Evolutionary conservation across 2,113 vertebrate genomes (phyloP).

Genomic region (Brachyhypopomus occidentalis): DNA sequence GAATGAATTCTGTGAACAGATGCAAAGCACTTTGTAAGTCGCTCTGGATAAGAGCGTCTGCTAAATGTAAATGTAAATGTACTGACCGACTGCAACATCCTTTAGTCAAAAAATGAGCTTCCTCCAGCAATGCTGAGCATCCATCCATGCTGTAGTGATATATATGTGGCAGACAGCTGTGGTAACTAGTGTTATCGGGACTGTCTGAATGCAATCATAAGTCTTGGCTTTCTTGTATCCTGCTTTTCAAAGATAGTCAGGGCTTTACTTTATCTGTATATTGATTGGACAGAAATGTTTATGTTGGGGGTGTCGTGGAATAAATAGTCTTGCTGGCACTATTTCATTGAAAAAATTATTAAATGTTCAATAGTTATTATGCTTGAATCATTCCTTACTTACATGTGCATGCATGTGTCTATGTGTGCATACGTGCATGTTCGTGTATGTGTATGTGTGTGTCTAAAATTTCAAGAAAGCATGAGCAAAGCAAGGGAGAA

Average conservation of each 20-base stretch:
- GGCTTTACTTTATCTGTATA: slow-evolving; percentile 7
- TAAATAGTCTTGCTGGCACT: not conserved
- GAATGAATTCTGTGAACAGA: too few relatives aligned
- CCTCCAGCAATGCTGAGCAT: not conserved
- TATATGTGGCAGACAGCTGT: too few relatives aligned
- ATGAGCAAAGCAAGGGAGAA: slow-evolving; percentile 39
- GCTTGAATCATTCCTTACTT: slow-evolving; percentile 26
- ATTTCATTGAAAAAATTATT: slow-evolving; percentile 20
- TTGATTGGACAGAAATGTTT: slow-evolving; percentile 13
- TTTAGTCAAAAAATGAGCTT: not conserved
- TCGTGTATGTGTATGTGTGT: slow-evolving; percentile 2
- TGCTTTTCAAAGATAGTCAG: slow-evolving; percentile 19
- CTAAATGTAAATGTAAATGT: too few relatives aligned
- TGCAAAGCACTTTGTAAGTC: too few relatives aligned
- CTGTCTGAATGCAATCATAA: slow-evolving; percentile 22
- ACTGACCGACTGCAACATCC: too few relatives aligned
- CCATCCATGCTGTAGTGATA: slow-evolving; percentile 1
- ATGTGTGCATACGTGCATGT: slow-evolving; percentile 21
- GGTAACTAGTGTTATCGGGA: not conserved
- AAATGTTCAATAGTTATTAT: slow-evolving; percentile 24
- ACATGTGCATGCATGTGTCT: slow-evolving; percentile 21
- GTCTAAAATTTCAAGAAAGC: slow-evolving; percentile 21
- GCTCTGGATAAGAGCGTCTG: not conserved
- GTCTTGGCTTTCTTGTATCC: not conserved
- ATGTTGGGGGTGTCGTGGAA: not conserved